Evolutionary conservation across 2,113 vertebrate species (phyloP).

Genomic region (Elachura formosa): DNA sequence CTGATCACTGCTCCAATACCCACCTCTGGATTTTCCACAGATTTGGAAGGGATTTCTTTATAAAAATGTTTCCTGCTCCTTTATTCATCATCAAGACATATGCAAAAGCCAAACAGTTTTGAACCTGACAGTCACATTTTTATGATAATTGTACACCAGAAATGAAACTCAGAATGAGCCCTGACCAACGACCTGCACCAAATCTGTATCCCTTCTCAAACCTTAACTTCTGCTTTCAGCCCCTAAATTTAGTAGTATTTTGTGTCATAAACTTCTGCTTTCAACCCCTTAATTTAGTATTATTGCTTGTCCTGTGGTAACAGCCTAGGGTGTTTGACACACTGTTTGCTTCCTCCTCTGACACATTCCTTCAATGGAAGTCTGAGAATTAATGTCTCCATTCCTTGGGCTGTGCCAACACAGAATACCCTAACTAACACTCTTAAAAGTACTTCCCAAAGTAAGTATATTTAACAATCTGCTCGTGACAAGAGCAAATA

Average conservation of each 20-base stretch:
- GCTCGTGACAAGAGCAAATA: neutral
- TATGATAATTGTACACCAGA: neutral
- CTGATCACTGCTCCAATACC: neutral
- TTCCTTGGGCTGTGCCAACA: neutral
- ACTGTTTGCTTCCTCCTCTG: neutral
- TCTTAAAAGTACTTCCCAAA: neutral
- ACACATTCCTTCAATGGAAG: neutral
- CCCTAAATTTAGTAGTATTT: neutral
- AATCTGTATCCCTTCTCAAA: neutral
- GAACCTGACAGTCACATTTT: rapidly evolving
- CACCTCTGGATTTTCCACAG: neutral
- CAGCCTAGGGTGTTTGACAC: neutral
- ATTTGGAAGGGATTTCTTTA: neutral
- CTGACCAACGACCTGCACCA: neutral
- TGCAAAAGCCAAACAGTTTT: neutral
- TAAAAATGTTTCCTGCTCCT: neutral
- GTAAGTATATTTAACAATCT: neutral
- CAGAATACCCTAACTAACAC: neutral
- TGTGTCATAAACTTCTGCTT: neutral
- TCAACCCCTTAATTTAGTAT: neutral
- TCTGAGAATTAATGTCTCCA: neutral
- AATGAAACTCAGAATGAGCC: neutral
- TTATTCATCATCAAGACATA: neutral
- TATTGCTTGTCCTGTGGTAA: neutral
- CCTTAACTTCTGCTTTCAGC: neutral